Conservation (phyloP, 2,888 invertebrate species). For the Terebella lapidaria region DNA sequence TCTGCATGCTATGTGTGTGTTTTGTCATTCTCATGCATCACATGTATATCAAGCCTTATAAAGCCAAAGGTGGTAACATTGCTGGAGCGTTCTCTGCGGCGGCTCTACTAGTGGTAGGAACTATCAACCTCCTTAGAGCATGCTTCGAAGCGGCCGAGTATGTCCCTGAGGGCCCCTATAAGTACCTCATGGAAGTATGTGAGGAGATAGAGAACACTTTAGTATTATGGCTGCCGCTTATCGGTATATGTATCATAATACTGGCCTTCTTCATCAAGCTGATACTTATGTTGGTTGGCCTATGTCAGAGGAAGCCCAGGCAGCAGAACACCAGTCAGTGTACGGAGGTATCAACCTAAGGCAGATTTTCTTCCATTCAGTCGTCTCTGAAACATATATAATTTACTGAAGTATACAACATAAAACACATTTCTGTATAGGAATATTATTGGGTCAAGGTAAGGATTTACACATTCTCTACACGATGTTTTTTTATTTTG, state of each 20-base stretch:
- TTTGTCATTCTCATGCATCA: slow-evolving; percentile 17
- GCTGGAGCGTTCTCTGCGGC: slow-evolving; percentile 13
- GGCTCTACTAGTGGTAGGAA: slow-evolving; percentile 14
- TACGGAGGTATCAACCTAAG: too few species aligned
- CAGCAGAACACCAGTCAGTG: too few species aligned
- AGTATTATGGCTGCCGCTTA: slow-evolving; percentile 17
- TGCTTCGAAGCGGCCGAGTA: slow-evolving; percentile 17
- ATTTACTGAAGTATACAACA: too few species aligned
- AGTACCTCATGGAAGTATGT: slow-evolving; percentile 15
- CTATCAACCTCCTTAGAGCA: slow-evolving; percentile 16
- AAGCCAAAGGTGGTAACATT: slow-evolving; percentile 6
- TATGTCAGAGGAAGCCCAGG: too few species aligned
- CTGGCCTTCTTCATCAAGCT: neutral
- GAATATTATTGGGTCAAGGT: too few species aligned
- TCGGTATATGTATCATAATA: slow-evolving; percentile 6
- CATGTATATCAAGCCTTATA: slow-evolving; percentile 15
- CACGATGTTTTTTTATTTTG: too few species aligned
- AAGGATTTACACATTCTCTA: too few species aligned
- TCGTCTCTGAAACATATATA: too few species aligned
- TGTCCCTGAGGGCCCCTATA: slow-evolving; percentile 14
- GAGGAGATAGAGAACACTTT: slow-evolving; percentile 16
- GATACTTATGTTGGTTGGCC: too few species aligned
- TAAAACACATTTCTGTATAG: too few species aligned
- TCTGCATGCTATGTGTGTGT: slow-evolving; percentile 15
- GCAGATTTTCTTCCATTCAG: too few species aligned